These are phyloP conservation scores for Danionella cerebrum DNA, from an alignment of 2,113 vertebrate genomes.

Conservation along the genomic window DNA sequence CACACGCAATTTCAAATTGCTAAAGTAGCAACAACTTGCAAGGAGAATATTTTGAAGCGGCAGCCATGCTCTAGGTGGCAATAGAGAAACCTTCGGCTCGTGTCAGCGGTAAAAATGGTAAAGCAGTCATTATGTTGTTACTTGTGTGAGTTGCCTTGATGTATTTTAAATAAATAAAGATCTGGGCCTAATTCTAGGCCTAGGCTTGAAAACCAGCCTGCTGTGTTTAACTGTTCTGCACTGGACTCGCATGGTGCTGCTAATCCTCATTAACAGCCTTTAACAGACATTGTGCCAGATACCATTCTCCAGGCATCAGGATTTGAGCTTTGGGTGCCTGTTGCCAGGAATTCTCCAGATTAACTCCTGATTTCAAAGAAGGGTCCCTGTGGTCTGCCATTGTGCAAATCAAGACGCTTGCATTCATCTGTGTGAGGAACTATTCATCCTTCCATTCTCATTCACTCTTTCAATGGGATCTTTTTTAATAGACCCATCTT, in stretches of 20 bases:
- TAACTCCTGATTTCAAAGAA: constrained; percentile 34
- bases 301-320: not conserved
- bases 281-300: constrained; percentile 22
- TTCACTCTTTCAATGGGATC: constrained; percentile 13
- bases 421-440: constrained; percentile 26
- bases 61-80: no score
- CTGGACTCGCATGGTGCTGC: constrained; percentile 4
- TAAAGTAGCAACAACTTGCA: no score
- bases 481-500: constrained; percentile 32
- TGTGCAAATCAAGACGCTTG: constrained; percentile 24
- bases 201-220: not conserved
- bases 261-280: constrained; percentile 8
- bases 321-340: constrained; percentile 5
- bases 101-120: no score
- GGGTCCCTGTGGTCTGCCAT: constrained; percentile 16
- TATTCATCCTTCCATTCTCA: constrained; percentile 25
- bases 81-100: no score
- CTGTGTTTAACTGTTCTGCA: constrained; percentile 3
- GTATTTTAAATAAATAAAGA: no score
- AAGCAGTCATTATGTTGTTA: no score
- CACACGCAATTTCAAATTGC: no score
- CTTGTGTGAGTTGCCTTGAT: no score
- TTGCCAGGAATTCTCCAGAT: constrained; percentile 29
- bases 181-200: no score
- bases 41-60: no score